Evolutionary conservation across 2,888 invertebrate species (phyloP), one percentile per base, ranked within the genome.

Genomic region (Rhingia rostrata): DNA sequence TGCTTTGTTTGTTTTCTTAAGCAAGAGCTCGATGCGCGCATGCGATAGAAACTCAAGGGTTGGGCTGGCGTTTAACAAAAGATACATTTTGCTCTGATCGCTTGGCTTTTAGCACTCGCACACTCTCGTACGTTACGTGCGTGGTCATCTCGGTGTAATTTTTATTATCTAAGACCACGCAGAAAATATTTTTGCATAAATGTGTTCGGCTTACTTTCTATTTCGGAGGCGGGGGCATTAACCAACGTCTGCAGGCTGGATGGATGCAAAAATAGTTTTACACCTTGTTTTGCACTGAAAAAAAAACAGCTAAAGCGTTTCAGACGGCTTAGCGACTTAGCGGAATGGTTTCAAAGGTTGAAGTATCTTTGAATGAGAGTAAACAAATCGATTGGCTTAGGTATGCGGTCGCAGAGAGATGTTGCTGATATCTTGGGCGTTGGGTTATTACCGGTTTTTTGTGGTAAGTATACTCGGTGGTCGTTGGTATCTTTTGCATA

Each of bases 201-300:
- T 51, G 41, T 39, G 69, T 12, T 41, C 41, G 33, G 53, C 10
- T 37, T 45, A 45, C 72, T 72, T 72, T 72, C 72, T 72, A 72
- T 63, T 72, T 72, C 53, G 43, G 3, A 63, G 37, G 53, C 35
- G 53, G 37, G 53, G 53, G 53, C 61, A 72, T 54, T 63, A 53
- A 53, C 53, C 22, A 22, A 37, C 37, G 61, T 54, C 61, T 72
- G 45, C n/a, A 37, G 33, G 14, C 47, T 58, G 9, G 37, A 4
- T 37, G 4, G 6, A 39, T 22, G 22, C 22, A 22, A 22, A 22
- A 1, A 22, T 22, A 22, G 1, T 22, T 22, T 22, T 22, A 22
- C 22, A 22, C 22, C 22, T 22, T 22, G 22, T 22, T 22, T 22
- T 22, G 22, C 22, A 22, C 22, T 22, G 22, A 22, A 2, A 22